These are phyloP conservation scores for Nyctibius bracteatus DNA, from an alignment of 2,113 vertebrate species.

Conservation along the genomic window DNA sequence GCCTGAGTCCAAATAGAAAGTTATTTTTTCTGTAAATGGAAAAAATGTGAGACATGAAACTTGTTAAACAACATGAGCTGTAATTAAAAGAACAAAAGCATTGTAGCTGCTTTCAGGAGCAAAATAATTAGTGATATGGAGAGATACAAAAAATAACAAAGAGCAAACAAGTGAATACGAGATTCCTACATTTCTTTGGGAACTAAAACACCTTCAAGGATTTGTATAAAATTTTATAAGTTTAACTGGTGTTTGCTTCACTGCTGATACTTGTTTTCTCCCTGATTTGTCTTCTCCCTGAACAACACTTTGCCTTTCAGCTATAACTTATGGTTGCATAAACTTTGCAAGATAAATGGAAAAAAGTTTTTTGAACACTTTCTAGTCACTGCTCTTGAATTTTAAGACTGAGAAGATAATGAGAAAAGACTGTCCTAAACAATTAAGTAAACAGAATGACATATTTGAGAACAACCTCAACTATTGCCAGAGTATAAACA, in stretches of 20 bases:
- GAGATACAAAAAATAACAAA: not conserved
- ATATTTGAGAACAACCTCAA: not conserved
- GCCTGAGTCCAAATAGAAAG: not conserved
- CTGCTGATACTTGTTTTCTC: not conserved
- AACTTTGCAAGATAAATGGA: not conserved
- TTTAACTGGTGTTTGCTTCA: conserved; percentile 3
- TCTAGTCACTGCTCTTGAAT: conserved; percentile 3
- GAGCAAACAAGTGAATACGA: not conserved
- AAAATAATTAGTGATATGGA: not conserved
- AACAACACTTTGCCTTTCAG: conserved; percentile 23
- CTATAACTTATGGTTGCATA: not conserved
- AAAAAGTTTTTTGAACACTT: not conserved
- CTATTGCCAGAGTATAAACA: not conserved
- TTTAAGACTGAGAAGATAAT: conserved; percentile 8
- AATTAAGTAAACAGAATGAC: conserved; percentile 14
- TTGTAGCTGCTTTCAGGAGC: not conserved
- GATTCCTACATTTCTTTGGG: not conserved
- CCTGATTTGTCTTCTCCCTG: conserved; percentile 7
- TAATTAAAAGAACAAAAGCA: not conserved
- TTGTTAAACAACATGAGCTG: not conserved
- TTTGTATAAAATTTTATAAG: not conserved
- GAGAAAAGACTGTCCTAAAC: conserved; percentile 6
- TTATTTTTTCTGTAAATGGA: not conserved
- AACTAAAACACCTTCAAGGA: not conserved
- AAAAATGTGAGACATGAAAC: not conserved